phyloP scores from a whole-genome alignment of 2,113 vertebrate species.

The Leucoraja erinaceus region DNA sequence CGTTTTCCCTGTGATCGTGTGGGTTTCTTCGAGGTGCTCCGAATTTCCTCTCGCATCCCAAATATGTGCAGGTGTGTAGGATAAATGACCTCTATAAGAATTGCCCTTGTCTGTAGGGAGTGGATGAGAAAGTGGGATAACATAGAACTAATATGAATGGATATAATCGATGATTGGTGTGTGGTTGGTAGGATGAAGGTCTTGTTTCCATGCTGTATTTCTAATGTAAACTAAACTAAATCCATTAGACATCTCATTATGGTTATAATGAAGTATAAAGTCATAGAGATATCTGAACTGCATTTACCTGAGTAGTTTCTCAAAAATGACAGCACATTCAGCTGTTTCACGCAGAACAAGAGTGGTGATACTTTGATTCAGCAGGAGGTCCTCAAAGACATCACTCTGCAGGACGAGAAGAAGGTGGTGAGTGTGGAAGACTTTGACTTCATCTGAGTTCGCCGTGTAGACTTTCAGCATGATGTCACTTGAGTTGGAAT shows the following conservation, averaged over 20 bases:
- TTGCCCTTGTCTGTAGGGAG: too few species aligned
- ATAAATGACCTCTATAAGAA: too few species aligned
- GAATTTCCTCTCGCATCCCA: too few species aligned
- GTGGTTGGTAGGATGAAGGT: too few species aligned
- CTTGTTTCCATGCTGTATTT: too few species aligned
- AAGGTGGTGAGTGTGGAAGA: constrained; percentile 76
- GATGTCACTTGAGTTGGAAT: constrained; percentile 76
- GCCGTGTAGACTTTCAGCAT: constrained; percentile 70
- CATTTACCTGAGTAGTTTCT: constrained; percentile 81
- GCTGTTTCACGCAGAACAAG: constrained; percentile 64
- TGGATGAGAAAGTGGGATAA: too few species aligned
- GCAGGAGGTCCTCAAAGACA: constrained; percentile 68
- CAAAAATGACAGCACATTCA: constrained; percentile 69
- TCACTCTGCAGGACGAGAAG: constrained; percentile 80
- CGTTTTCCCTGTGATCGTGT: too few species aligned
- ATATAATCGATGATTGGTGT: too few species aligned
- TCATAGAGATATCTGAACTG: background rate
- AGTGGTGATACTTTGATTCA: constrained; percentile 58
- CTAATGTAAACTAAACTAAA: background rate
- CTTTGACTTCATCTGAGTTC: constrained; percentile 72
- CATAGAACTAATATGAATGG: too few species aligned
- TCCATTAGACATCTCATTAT: background rate
- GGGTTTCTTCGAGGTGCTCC: too few species aligned
- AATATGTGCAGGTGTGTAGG: too few species aligned
- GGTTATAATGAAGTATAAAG: background rate